Evolutionary conservation across 2,888 invertebrate species (phyloP), one percentile per base, ranked within the genome.

Genomic region (Chrysodeixis includens): DNA sequence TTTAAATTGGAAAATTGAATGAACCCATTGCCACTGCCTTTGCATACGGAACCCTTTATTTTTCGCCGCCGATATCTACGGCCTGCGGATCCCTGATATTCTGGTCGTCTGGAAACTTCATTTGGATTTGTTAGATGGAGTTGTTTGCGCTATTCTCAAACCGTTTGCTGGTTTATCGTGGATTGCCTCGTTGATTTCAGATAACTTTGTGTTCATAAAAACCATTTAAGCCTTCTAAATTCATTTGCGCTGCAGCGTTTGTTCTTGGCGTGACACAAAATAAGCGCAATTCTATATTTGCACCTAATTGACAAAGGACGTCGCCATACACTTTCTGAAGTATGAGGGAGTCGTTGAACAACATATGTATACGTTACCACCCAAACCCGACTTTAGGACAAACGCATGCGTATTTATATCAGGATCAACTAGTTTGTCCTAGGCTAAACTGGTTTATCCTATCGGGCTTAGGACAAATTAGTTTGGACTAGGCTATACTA

Each of bases 1-100:
- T 79, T 78, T 79, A 79, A 78, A 78, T 79, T 78, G 79, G 78
- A 79, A 79, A 79, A 79, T 79, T 78, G 80, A 77, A 73, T 66
- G 73, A 71, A 75, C 52, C 71, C 62, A 70, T 73, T 74, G 61
- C 55, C 74, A 62, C 52, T 56, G 62, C 18, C 62, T 46, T 30
- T 54, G 76, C 66, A 69, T 69, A 69, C 69, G 35, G 61, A 66
- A 51, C 65, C 69, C 75, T 74, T 66, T 79, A 74, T 77, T 79
- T 71, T 77, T 44, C 69, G 66, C 71, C 55, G 53, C 18, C 22
- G 58, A 71, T 69, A 76, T 73, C 61, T 71, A 53, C 59, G 16
- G 66, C 2, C 66, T 53, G 49, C 54, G 62, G 30, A 53, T n/a
- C 16, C 44, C 62, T 56, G 49, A 46, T 56, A 55, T 30, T 64